Conservation (phyloP, 1,140 invertebrate species). For the Euwallacea fornicatus region DNA sequence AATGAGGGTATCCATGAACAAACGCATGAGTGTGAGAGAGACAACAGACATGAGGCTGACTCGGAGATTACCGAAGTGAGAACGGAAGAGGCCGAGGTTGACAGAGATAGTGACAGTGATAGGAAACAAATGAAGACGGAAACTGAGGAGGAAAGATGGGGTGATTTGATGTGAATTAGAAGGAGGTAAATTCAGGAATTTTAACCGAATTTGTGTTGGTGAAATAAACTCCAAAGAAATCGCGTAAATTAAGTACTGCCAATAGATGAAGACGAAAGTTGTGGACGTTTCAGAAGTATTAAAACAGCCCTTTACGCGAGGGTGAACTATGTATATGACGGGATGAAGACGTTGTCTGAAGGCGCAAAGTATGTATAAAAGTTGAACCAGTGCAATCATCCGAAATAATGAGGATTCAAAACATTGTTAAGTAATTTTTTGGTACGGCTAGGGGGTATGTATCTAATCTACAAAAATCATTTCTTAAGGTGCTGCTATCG, state of each 20-base stretch:
- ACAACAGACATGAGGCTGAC: conserved; percentile 37
- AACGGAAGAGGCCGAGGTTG: conserved; percentile 33
- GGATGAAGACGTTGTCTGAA: neutral
- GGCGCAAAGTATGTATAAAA: neutral
- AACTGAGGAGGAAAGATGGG: conserved; percentile 54
- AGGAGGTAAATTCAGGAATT: neutral
- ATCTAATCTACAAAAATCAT: too few species aligned
- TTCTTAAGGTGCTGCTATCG: too few species aligned
- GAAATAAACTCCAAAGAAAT: too few species aligned
- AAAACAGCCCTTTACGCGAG: too few species aligned
- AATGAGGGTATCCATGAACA: conserved; percentile 52
- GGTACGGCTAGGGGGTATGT: too few species aligned
- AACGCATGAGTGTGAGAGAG: conserved; percentile 48
- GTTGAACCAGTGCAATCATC: conserved; percentile 34
- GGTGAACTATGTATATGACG: too few species aligned
- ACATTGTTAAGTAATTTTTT: neutral
- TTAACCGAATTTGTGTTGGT: too few species aligned
- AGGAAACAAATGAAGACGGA: conserved; percentile 46
- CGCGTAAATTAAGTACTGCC: too few species aligned
- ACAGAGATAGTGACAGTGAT: conserved; percentile 34
- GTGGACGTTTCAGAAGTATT: too few species aligned
- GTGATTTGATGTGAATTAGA: conserved; percentile 45
- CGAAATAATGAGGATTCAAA: conserved; percentile 18
- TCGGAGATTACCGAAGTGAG: conserved; percentile 30
- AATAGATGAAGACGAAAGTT: too few species aligned